Evolutionary conservation across 2,797 vertebrate genomes (phyloP), one percentile per base, ranked within the genome.

Genomic region (Brachyrhaphis roseni): DNA sequence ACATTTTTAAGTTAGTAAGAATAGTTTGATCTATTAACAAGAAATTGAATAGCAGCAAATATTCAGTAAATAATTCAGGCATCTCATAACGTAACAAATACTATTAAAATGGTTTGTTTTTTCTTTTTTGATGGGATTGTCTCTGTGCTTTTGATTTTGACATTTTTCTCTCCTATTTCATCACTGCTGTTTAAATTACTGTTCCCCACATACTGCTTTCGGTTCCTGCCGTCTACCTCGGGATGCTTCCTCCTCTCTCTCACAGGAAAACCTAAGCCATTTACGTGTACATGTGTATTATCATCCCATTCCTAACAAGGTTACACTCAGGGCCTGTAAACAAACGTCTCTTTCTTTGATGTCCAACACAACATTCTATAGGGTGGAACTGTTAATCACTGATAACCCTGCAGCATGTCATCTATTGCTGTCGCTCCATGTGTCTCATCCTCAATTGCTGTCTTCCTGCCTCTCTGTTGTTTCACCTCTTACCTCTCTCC

Each of bases 341-440:
- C 66, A 79, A 79, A 92, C 85, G 82, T 78, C 79, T 82, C 87
- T 92, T 91, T 89, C 95, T 96, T 94, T 95, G 94, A 97, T 94
- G 94, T 95, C 89, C 90, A 90, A 88, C 89, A 85, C 91, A 91
- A 86, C 82, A 87, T 96, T 93, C 94, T 95, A 94, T 95, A 93
- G 93, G 92, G 91, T 96, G 95, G 96, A 96, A 96, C 96, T 97
- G 97, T 96, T 97, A 96, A 97, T 97, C 96, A 96, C 96, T 97
- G 97, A 97, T 97, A 98, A 97, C 97, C 91, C 95, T 96, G 97
- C 95, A 95, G 92, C 92, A 86, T 90, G 86, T 91, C 89, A 91
- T 90, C 88, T 84, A 89, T 83, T 79, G 46, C 46, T 77, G 78
- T 89, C 84, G 77, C 82, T 78, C 78, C 74, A 66, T 31, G 45